Base-by-base conservation (phyloP, 2,888 invertebrate species). In the Plebejus melissa region DNA sequence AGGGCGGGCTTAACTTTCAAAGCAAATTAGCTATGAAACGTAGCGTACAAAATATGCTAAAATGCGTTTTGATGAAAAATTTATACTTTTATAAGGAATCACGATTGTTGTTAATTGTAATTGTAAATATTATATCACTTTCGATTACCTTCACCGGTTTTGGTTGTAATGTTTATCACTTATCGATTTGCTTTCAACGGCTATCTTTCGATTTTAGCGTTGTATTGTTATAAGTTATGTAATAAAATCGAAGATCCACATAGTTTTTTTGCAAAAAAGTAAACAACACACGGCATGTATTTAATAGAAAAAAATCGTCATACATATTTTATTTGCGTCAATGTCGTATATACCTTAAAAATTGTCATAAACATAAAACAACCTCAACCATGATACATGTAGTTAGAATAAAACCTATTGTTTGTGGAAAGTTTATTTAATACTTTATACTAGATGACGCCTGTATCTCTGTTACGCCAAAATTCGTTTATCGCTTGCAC, bases 141-240 rank as follows among this genome's bases (percentile, higher is more conserved):
- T 82, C 83, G 80, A 82, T 79, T 78, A 83, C 85, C 85, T 86
- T 86, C 85, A 83, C 83, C 79, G 77, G 77, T 82, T 82, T 81
- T 81, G 79, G 70, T 36, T 74, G 22, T 38, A 22, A 46, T 50
- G 28, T n/a, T 71, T 71, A 71, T 71, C 28, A 50, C 50, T 71
- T 71, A 71, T 71, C 71, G 46, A 58, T 41, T 41, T 57, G 54
- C 57, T 71, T 75, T 41, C 69, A 69, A 75, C 38, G 16, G 22
- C 3, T 57, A 75, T 75, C 28, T 75, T 71, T 71, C 50, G 50
- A 22, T 71, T 22, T 71, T 50, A 50, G 28, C 22, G 38, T 54
- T 46, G 22, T 22, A 58, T 58, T 58, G n/a, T 71, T n/a, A 46
- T 41, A 11, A 41, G 2, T 46, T 50, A 22, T 41, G 70, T 38